Evolutionary conservation across 2,797 vertebrate genomes (phyloP), one percentile per base, ranked within the genome.

Genomic region (Smutsia temminckii): DNA sequence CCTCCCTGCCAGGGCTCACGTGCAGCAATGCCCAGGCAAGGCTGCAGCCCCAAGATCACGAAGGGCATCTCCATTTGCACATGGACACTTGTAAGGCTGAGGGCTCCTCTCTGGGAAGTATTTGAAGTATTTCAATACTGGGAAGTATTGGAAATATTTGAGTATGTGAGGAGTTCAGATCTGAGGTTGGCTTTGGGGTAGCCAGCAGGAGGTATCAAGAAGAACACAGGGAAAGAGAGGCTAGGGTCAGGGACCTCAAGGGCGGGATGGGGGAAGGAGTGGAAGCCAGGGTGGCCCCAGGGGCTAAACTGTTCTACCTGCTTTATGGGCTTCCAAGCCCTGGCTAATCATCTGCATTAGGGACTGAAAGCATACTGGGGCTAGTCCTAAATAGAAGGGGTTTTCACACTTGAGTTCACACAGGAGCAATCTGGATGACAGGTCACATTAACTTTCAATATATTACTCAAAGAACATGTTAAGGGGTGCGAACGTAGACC

Each of bases 401-500:
- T 66, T 66, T 92, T 93, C 57, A 77, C 20, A 11, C 61, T 53
- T 69, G 4, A 61, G n/a, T 51, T 95, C 57, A 91, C 93, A 93
- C 46, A 34, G 53, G 84, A 78, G 85, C 71, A 80, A 64, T 77
- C 0, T 93, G 92, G 93, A 88, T 23, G 63, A 64, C 32, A 83
- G 64, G 55, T 91, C 94, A 91, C 6, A 14, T 89, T 80, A 94
- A 86, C 40, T 86, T 3, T 89, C 29, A 64, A 68, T 95, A 69
- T 86, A 92, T 66, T 79, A 86, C 66, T 40, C 79, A 40, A 59
- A 27, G 90, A 55, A 71, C 25, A 85, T 16, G 40, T 79, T 27
- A 80, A 75, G 89, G 85, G 92, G 74, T 32, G 12, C 74, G 80
- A 77, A 95, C 96, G 66, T 12, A 94, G 90, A 91, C 85, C 84